phyloP scores from a whole-genome alignment of 1,140 invertebrate genomes.

The Eueides isabella region DNA sequence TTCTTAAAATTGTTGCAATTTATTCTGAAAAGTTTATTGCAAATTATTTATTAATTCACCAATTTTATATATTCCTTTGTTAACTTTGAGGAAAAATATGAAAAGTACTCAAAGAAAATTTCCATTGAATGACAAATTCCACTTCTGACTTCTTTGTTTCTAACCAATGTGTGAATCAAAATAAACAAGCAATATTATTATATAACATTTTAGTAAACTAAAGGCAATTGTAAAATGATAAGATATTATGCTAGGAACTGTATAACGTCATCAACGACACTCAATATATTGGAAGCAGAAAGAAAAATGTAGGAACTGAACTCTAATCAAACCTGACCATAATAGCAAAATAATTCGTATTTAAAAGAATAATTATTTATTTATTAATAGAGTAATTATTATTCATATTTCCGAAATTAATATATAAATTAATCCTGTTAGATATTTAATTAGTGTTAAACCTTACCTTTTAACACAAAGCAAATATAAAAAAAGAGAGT shows the following conservation, averaged over 20 bases:
- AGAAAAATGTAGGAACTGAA: background rate
- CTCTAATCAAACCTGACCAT: too few species aligned
- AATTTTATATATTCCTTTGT: too few species aligned
- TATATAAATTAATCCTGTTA: too few species aligned
- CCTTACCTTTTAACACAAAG: too few species aligned
- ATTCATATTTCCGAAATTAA: too few species aligned
- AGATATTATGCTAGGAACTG: background rate
- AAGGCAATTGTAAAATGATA: background rate
- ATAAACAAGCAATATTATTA: background rate
- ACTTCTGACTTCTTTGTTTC: background rate
- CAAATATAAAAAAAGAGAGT: too few species aligned
- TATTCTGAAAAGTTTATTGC: background rate
- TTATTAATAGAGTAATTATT: too few species aligned
- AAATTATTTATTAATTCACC: background rate
- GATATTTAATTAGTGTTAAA: too few species aligned
- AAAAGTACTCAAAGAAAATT: background rate
- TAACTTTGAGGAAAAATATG: too few species aligned
- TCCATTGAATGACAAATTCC: background rate
- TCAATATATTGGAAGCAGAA: background rate
- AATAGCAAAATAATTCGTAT: background rate
- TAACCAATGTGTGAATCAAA: background rate
- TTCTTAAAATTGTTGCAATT: background rate
- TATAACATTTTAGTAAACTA: slow-evolving; percentile 1
- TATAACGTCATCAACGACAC: background rate
- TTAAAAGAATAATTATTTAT: too few species aligned